Percentiles rank a stretch among this genome's conserved stretches.
Evolutionary conservation across 2,888 invertebrate genomes (phyloP).

Genomic region (Theodoxus fluviatilis): DNA sequence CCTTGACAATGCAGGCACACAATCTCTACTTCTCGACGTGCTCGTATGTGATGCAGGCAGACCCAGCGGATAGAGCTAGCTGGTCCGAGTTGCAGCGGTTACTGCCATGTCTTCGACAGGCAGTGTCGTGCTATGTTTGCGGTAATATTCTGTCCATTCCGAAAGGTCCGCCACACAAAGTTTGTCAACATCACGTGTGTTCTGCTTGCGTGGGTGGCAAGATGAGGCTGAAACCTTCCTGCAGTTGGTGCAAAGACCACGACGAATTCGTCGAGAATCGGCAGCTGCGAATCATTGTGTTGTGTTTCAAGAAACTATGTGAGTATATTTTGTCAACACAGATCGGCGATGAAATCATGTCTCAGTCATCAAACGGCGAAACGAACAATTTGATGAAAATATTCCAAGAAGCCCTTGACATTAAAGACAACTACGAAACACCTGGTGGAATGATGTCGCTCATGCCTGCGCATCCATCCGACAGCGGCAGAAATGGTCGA

Average conservation of each 20-base stretch:
- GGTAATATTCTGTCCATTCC: slow-evolving; percentile 83
- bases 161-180: slow-evolving; percentile 76
- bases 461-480: too few species aligned
- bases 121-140: slow-evolving; percentile 89
- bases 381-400: slow-evolving; percentile 47
- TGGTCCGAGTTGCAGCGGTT: too few species aligned
- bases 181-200: slow-evolving; percentile 90
- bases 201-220: slow-evolving; percentile 82
- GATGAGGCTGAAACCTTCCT: slow-evolving; percentile 84
- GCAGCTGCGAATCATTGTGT: slow-evolving; percentile 80
- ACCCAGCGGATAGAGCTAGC: too few species aligned
- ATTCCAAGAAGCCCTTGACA: slow-evolving; percentile 51
- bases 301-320: slow-evolving; percentile 89
- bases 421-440: slow-evolving; percentile 39
- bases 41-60: too few species aligned
- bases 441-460: slow-evolving; percentile 24
- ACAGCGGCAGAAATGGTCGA: too few species aligned
- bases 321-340: slow-evolving; percentile 74
- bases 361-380: slow-evolving; percentile 43
- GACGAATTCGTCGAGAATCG: slow-evolving; percentile 83
- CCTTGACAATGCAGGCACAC: too few species aligned
- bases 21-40: too few species aligned
- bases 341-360: slow-evolving; percentile 41
- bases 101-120: slow-evolving; percentile 85
- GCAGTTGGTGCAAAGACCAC: slow-evolving; percentile 85